These are phyloP conservation scores for Eilema caniola DNA, from an alignment of 2,888 invertebrate genomes.

Conservation along the genomic window DNA sequence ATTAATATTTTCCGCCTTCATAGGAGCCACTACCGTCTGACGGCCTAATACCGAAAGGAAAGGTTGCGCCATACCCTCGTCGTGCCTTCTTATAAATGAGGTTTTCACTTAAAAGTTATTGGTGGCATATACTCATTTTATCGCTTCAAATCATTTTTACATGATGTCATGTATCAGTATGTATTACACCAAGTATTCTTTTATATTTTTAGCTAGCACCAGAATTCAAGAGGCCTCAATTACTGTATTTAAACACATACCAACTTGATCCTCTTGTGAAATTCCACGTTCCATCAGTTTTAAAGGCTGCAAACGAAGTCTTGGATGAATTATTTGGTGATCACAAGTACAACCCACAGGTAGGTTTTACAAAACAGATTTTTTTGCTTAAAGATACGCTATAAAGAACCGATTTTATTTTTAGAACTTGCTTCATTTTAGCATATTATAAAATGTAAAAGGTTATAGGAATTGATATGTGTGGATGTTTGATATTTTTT, in stretches of 20 bases:
- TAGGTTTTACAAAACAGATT: neutral
- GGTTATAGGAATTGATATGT: too few species aligned
- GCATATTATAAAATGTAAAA: too few species aligned
- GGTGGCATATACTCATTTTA: neutral
- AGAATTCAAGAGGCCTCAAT: slow-evolving; percentile 73
- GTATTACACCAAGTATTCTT: neutral
- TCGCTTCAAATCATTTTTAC: neutral
- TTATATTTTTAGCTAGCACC: slow-evolving; percentile 61
- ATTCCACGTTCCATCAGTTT: slow-evolving; percentile 60
- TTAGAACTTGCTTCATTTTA: neutral
- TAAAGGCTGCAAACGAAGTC: slow-evolving; percentile 51
- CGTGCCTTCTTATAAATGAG: neutral
- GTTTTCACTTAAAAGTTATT: neutral
- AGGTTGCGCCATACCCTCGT: too few species aligned
- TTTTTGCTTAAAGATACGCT: neutral
- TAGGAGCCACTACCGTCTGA: neutral
- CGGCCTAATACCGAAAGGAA: neutral
- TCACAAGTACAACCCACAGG: slow-evolving; percentile 65
- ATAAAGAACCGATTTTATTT: neutral
- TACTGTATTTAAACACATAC: slow-evolving; percentile 69
- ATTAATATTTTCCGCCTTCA: neutral
- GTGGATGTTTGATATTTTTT: too few species aligned
- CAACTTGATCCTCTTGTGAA: slow-evolving; percentile 64
- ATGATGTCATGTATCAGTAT: neutral
- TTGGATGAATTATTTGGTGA: slow-evolving; percentile 66